Evolutionary conservation across 2,797 vertebrate species (phyloP), one percentile per base, ranked within the genome.

Genomic region (Trematomus bernacchii): DNA sequence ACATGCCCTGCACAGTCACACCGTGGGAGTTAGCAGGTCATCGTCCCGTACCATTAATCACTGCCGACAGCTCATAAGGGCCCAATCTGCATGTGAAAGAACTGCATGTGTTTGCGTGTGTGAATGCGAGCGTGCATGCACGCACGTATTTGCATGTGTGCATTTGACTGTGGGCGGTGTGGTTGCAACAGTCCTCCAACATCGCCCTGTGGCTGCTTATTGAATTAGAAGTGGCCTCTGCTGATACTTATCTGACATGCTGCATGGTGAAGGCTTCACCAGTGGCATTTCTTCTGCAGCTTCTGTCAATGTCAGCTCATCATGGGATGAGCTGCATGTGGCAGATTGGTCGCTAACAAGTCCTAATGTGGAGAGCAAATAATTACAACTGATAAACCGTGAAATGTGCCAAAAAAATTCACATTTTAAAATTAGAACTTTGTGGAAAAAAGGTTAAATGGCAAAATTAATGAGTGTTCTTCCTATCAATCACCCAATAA

Each of bases 11-110:
- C 76, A 82, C 82, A 86, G 74, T 83, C 82, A 86, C 88, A 87
- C 85, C 82, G 91, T 94, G 93, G 92, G 92, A 92, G 92, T 91
- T 88, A 91, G 77, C 81, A 78, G 93, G 92, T 94, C 91, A 91
- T 87, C 81, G 79, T 91, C 75, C 64, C 68, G 73, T 78, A 81
- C 74, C 90, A 94, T 94, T 94, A 94, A 95, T 95, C 94, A 95
- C 82, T 74, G 85, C 68, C 43, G 89, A 93, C 91, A 92, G 89
- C 91, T 90, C 90, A 87, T 85, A 91, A 89, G 88, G 90, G 84
- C 76, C 86, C 71, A 73, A 93, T 95, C 90, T 95, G 91, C 93
- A 94, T 95, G 87, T 90, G 87, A 94, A 94, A 92, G 88, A 85
- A 80, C 76, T 71, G 71, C 60, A 61, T 82, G 80, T 57, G 67